Evolutionary conservation across 1,140 invertebrate genomes (phyloP), one percentile per base, ranked within the genome.

Genomic region (Mamestra configurata): DNA sequence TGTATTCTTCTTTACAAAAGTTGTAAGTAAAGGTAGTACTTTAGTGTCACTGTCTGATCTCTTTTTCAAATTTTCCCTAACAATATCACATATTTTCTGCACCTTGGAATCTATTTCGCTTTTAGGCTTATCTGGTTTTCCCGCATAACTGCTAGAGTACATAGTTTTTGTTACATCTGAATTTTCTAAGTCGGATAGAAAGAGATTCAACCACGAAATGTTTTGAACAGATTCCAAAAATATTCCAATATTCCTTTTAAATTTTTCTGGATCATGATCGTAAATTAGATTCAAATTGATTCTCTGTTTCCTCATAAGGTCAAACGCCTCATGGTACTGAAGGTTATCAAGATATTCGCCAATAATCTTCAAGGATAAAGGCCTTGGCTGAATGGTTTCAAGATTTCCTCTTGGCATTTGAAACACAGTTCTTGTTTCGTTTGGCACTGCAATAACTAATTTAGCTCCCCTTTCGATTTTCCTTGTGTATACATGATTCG

Each of bases 351-450:
- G 93, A 66, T 96, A 91, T 57, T 95, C 93, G 40, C 96, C 96
- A 37, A 98, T 96, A 22, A 96, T 95, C 79, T 97, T 95, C 0
- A 99, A 86, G 0, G 97, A 96, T 4, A 99, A 91, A 15, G 97
- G 95, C 82, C 98, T 95, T 0, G 98, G 98, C 90, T 98, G 96
- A 68, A 99, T 97, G 11, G 96, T 96, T 94, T 99, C 98, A 31
- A 99, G 91, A 95, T 99, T 99, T 11, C 98, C 98, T 82, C 98
- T 96, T 0, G 98, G 98, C 96, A 99, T 97, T 95, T 99, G 98
- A 22, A 99, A 93, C 61, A 99, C 95, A 0, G 98, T 96, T 81
- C 96, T 96, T 0, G 97, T 97, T 77, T 97, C 96, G 61, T 96
- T 95, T 7, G 96, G 87, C 10, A 98, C 96, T 1, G 95, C 96